phyloP scores from a whole-genome alignment of 2,113 vertebrate genomes.

The Crotalus tigris region DNA sequence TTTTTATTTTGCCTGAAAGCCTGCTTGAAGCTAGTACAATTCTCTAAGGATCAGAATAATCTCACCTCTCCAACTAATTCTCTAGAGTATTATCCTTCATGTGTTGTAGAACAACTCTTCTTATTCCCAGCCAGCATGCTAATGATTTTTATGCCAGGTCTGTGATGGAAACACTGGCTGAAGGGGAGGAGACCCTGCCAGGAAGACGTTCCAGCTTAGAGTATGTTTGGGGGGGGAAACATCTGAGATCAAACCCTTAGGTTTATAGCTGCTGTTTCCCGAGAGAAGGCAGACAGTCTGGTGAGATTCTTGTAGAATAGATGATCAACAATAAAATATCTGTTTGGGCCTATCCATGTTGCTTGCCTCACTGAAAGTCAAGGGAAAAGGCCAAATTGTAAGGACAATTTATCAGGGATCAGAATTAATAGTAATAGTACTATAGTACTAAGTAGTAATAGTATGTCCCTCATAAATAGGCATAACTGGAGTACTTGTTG shows the following conservation, averaged over 20 bases:
- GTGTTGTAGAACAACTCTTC: not conserved
- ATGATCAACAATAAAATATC: not conserved
- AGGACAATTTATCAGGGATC: not conserved
- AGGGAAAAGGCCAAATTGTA: no score
- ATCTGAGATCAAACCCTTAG: not conserved
- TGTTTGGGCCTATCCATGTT: not conserved
- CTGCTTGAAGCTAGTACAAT: not conserved
- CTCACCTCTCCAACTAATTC: not conserved
- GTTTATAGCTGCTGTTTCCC: not conserved
- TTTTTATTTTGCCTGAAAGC: not conserved
- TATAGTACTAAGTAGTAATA: not conserved
- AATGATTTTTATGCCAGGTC: not conserved
- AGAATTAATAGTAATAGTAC: not conserved
- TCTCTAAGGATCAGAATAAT: not conserved
- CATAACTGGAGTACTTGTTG: not conserved
- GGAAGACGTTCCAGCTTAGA: no score
- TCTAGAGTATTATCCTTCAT: not conserved
- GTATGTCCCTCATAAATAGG: not conserved
- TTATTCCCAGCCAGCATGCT: not conserved
- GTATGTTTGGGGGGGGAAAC: not conserved
- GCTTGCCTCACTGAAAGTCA: not conserved
- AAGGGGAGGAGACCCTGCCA: not conserved
- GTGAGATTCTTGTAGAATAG: not conserved
- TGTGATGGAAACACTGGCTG: not conserved
- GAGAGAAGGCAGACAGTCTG: not conserved